Conservation (phyloP, 2,888 invertebrate genomes). For the Criorhina ranunculi region DNA sequence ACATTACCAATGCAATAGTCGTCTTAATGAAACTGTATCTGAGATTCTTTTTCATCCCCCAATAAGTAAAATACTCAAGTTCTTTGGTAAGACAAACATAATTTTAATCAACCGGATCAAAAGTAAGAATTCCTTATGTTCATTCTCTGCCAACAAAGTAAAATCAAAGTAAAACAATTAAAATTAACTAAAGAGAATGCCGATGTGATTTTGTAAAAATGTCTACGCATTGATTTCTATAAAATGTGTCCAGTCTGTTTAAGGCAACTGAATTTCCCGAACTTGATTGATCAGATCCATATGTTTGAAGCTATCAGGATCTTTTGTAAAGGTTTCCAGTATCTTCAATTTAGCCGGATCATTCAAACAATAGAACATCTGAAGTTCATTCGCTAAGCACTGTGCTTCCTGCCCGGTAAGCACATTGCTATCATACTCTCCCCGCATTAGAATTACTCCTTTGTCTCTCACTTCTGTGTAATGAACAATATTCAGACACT, state of each 20-base stretch:
- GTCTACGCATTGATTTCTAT: background rate
- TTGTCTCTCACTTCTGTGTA: slow-evolving; percentile 91
- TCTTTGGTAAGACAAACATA: no score
- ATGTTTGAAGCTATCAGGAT: slow-evolving; percentile 91
- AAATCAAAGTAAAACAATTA: no score
- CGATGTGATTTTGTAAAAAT: no score
- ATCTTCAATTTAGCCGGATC: slow-evolving; percentile 87
- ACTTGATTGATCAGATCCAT: slow-evolving; percentile 92
- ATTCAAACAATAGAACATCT: slow-evolving; percentile 91
- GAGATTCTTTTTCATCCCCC: no score
- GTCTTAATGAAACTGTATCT: no score
- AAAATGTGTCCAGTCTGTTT: slow-evolving; percentile 34
- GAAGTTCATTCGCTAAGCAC: slow-evolving; percentile 93
- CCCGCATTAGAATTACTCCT: slow-evolving; percentile 92
- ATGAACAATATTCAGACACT: slow-evolving; percentile 92
- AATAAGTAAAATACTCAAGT: no score
- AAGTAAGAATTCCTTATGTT: no score
- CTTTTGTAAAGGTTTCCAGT: slow-evolving; percentile 88
- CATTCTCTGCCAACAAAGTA: no score
- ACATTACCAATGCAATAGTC: no score
- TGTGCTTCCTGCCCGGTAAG: slow-evolving; percentile 92
- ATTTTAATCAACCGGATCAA: no score
- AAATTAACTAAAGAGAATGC: no score
- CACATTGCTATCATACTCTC: slow-evolving; percentile 93
- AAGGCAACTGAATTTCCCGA: slow-evolving; percentile 87